A percentile compares a stretch with the other conserved stretches of the same genome.
These are phyloP conservation scores for Abramis brama DNA, from an alignment of 2,113 vertebrate genomes.

Conservation along the genomic window DNA sequence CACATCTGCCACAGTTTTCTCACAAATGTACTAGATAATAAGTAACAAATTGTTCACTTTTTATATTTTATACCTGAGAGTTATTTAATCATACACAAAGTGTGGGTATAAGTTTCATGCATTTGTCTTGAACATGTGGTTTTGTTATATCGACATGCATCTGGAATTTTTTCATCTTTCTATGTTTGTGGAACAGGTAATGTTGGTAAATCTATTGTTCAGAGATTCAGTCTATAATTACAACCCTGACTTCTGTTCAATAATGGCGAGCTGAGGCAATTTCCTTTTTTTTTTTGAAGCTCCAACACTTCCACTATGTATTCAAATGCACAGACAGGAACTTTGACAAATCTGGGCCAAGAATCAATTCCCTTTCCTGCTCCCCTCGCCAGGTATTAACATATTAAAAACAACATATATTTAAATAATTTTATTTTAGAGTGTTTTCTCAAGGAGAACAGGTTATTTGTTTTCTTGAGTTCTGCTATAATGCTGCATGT, in stretches of 20 bases:
- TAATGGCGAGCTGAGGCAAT: slow-evolving; percentile 66
- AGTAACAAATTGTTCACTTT: neutral
- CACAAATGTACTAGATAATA: neutral
- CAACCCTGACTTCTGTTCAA: slow-evolving; percentile 60
- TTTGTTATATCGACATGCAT: neutral
- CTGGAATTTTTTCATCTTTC: neutral
- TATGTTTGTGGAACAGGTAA: slow-evolving; percentile 2
- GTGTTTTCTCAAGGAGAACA: neutral
- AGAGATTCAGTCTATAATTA: slow-evolving; percentile 66
- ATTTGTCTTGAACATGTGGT: neutral
- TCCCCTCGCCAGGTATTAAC: neutral
- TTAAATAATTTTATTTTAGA: neutral
- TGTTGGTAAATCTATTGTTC: slow-evolving; percentile 36
- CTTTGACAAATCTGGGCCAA: slow-evolving; percentile 36
- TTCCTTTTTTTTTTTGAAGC: slow-evolving; percentile 58
- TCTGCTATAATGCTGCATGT: neutral
- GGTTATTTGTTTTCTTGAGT: neutral
- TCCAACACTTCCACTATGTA: slow-evolving; percentile 63
- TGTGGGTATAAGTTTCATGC: neutral
- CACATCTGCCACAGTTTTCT: neutral
- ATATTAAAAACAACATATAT: slow-evolving; percentile 7
- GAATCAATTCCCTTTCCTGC: neutral
- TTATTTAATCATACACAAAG: neutral
- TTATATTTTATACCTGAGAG: neutral
- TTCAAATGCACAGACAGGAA: slow-evolving; percentile 58